Evolutionary conservation across 30 jellyfish, hydroid and myxozoan genomes (phyloP), one percentile per base, ranked within the genome.

Genomic region (Aurelia aurita complex sp. Pacific): DNA sequence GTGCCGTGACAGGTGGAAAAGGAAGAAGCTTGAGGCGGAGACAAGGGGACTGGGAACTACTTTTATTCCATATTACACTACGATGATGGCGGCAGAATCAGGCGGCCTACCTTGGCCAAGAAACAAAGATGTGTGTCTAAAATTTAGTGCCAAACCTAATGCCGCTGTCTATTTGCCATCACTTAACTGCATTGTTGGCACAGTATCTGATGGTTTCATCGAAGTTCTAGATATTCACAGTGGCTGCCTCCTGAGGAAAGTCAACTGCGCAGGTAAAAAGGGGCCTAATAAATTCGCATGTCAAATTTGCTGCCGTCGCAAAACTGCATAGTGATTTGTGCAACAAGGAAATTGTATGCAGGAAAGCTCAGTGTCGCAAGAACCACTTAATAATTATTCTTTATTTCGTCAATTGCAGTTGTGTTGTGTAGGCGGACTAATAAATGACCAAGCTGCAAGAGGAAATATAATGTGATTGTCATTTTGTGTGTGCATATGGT

Each of bases 161-260:
- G 29, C 80, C 57, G 89, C 73, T 40, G 95, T 69, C 15, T 91
- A 91, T 54, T 73, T 96, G 33, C 94, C 92, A 53, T 67, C 96
- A 32, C 85, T 91, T 70, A 91, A 88, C 66, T 85, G 94, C 79
- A 67, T 91, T n/a, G 67, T 91, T 10, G 90, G 84, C 18, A 53
- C 91, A 51, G 53, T 81, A 34, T 35, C 79, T 46, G 79, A 76
- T 60, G 87, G 84, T 13, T 74, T 70, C 36, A 42, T 92, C 43
- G 97, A 92, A 70, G 97, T 92, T 15, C 67, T 92, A 1, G 98
- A 92, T 82, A 87, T 92, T 69, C 98, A 92, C 63, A 69, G 95
- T 60, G 97, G 98, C 59, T 55, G 88, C 50, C 66, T 59, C 18
- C 36, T 90, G 65, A 61, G 81, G 51, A 85, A 40, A 38, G 68